Percentiles rank a stretch among this genome's conserved stretches.
phyloP scores from a whole-genome alignment of 2,113 vertebrate genomes.

The Microtus montanus region DNA sequence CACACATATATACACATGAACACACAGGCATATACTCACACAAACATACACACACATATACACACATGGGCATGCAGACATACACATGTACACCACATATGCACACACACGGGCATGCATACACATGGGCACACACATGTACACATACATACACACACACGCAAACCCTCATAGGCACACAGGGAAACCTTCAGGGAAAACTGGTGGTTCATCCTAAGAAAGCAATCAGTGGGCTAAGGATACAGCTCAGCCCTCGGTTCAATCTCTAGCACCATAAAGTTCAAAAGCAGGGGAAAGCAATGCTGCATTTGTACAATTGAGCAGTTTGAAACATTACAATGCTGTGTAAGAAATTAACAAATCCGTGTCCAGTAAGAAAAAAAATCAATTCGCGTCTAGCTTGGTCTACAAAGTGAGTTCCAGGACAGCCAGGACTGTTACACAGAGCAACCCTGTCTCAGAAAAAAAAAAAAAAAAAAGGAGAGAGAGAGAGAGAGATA shows the following conservation, averaged over 20 bases:
- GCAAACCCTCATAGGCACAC: fast-evolving
- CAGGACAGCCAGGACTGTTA: too few relatives aligned
- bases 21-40: neutral
- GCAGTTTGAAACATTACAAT: neutral
- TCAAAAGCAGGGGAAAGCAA: neutral
- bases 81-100: neutral
- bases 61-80: too few relatives aligned
- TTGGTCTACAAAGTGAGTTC: too few relatives aligned
- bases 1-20: neutral
- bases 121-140: neutral
- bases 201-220: neutral
- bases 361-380: neutral
- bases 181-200: neutral
- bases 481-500: too few relatives aligned
- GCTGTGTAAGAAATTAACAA: neutral
- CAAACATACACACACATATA: fast-evolving
- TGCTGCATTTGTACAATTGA: neutral
- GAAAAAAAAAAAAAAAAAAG: too few relatives aligned
- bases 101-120: too few relatives aligned
- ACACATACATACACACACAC: fast-evolving
- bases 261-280: neutral
- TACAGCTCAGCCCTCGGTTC: neutral
- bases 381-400: too few relatives aligned
- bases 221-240: neutral
- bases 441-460: too few relatives aligned